A percentile compares a stretch with the other conserved stretches of the same genome.
Evolutionary conservation across 2,888 invertebrate species (phyloP).

Genomic region (Hoplodrina blanda): DNA sequence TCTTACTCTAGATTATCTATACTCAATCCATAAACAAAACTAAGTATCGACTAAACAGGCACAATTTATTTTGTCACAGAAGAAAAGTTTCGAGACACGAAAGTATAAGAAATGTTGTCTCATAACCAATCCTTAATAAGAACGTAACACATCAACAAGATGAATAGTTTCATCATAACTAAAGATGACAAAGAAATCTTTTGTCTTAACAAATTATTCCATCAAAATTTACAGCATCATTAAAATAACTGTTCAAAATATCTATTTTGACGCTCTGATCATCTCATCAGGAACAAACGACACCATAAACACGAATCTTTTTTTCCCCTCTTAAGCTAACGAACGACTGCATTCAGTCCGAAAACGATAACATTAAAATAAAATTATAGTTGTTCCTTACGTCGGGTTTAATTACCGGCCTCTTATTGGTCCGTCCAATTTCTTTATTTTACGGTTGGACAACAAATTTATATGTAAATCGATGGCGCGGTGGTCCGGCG

Average conservation of each 20-base stretch:
- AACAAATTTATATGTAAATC: conserved; percentile 90
- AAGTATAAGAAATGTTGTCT: conserved; percentile 6
- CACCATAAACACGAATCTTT: conserved; percentile 63
- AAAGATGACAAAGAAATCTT: conserved; percentile 45
- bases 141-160: conserved; percentile 15
- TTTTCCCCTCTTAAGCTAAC: conserved; percentile 66
- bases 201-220: conserved; percentile 50
- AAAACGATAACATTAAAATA: conserved; percentile 81
- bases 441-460: conserved; percentile 89
- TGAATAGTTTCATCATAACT: conserved; percentile 25
- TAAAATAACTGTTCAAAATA: conserved; percentile 55
- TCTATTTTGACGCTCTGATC: conserved; percentile 63
- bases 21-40: too few species aligned
- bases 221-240: conserved; percentile 55
- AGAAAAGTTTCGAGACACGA: conserved; percentile 22
- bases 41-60: too few species aligned
- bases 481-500: conserved; percentile 84
- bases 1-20: too few species aligned
- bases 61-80: neutral
- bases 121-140: neutral
- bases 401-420: conserved; percentile 83
- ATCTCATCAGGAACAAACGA: conserved; percentile 65
- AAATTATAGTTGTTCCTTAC: conserved; percentile 83
- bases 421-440: conserved; percentile 85
- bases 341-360: conserved; percentile 66